These are phyloP conservation scores for Amphimallon solstitiale DNA, from an alignment of 2,888 invertebrate species.

Conservation along the genomic window DNA sequence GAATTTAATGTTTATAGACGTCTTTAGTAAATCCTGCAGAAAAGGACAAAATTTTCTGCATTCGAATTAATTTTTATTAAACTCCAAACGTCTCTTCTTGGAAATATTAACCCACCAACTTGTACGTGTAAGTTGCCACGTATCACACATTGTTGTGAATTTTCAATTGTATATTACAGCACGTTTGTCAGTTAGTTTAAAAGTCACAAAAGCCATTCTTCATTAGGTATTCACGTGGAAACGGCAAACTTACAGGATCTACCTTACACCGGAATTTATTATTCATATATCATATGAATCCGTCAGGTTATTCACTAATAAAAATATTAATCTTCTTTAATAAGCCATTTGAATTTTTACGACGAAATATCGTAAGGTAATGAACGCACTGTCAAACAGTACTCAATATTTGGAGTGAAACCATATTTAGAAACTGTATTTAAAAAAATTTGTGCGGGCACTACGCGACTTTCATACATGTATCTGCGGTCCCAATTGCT, in stretches of 20 bases:
- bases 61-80: background rate
- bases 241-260: constrained; percentile 22
- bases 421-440: too few relatives aligned
- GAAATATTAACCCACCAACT: background rate
- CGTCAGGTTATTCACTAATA: background rate
- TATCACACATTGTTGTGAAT: constrained; percentile 9
- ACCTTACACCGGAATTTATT: constrained; percentile 22
- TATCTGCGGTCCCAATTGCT: too few relatives aligned
- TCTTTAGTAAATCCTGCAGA: too few relatives aligned
- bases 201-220: background rate
- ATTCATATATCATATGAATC: constrained; percentile 7
- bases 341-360: too few relatives aligned
- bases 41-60: too few relatives aligned
- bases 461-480: too few relatives aligned
- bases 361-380: too few relatives aligned
- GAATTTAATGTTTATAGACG: too few relatives aligned
- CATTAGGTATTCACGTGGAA: constrained; percentile 3
- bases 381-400: too few relatives aligned
- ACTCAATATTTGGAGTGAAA: too few relatives aligned
- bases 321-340: too few relatives aligned
- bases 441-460: too few relatives aligned
- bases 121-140: background rate
- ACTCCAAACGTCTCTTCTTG: background rate
- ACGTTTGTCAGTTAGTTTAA: background rate
- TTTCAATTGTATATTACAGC: constrained; percentile 12